Base-by-base conservation (phyloP, 2,888 invertebrate species). In the Calephelis perditalis region DNA sequence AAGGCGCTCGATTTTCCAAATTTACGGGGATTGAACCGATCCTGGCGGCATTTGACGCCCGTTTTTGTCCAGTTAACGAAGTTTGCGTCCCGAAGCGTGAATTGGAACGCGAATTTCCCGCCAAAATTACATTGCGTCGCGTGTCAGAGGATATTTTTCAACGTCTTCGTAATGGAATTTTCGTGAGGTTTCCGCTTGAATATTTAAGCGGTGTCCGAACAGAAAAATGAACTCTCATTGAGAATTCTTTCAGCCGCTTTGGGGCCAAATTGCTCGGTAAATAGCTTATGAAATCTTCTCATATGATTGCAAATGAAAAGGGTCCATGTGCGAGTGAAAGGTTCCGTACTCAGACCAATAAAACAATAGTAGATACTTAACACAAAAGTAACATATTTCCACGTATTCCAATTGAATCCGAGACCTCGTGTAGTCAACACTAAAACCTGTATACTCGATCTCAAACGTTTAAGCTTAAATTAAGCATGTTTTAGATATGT, bases 11-110 rank as follows among this genome's bases (percentile, higher is more conserved):
- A 10, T 49, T 49, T 26, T 49, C 49, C 49, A 49, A 49, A 49
- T 49, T 49, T 49, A 49, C 10, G 26, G 49, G 9, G 49, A 49
- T 49, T 49, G 49, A 49, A 49, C 49, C 26, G 26, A 49, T 10
- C 49, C 35, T 49, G 49, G 49, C 35, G 49, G 10, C 10, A 49
- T 49, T 4, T 49, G 49, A 49, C 35, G 35, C 15, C 15, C 49
- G 35, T 26, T 56, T 62, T 58, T 57, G 61, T 12, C 15, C 59
- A 62, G 26, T 44, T 61, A 57, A 61, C 58, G 58, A 59, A 59
- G 49, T 59, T 57, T 55, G 49, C 35, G 58, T 36, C 45, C 44
- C 52, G 10, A 12, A 35, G 52, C 49, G 40, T 37, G 47, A 57
- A 8, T 52, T 52, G 49, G 55, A 7, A 40, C 47, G 46, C 43